Conservation (phyloP, 2,888 invertebrate genomes). For the Acanthacorydalis orientalis region DNA sequence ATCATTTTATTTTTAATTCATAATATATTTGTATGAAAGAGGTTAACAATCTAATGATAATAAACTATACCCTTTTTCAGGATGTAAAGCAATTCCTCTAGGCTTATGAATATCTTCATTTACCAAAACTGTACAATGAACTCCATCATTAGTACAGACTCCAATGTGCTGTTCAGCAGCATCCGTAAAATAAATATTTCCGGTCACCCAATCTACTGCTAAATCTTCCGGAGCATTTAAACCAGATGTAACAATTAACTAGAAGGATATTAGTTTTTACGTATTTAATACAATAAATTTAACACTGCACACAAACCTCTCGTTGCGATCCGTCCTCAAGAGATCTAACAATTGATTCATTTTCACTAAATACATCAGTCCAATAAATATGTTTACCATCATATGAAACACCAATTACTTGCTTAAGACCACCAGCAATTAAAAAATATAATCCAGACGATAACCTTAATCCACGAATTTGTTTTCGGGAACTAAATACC, state of each 20-base stretch:
- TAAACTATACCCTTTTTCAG: constrained; percentile 39
- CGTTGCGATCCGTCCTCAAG: constrained; percentile 39
- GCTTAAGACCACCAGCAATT: constrained; percentile 33
- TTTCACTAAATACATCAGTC: constrained; percentile 53
- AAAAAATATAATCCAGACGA: constrained; percentile 31
- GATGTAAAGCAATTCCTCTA: constrained; percentile 51
- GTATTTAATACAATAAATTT: not conserved
- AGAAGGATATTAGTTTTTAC: constrained; percentile 8
- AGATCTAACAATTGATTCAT: constrained; percentile 53
- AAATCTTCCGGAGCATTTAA: constrained; percentile 57
- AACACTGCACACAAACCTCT: constrained; percentile 24
- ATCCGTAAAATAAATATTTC: constrained; percentile 72
- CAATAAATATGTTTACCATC: constrained; percentile 60
- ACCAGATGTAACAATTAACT: constrained; percentile 45
- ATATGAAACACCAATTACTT: constrained; percentile 49
- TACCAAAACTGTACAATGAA: constrained; percentile 44
- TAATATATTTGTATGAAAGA: no score
- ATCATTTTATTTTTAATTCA: no score
- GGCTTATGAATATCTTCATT: constrained; percentile 45
- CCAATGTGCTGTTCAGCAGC: constrained; percentile 49
- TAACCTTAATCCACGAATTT: constrained; percentile 46
- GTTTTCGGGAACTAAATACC: constrained; percentile 46
- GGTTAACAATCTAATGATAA: not conserved
- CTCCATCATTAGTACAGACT: constrained; percentile 53
- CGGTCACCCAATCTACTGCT: constrained; percentile 60